Conservation (phyloP, 2,888 invertebrate genomes). For the Rhaphigaster nebulosa region DNA sequence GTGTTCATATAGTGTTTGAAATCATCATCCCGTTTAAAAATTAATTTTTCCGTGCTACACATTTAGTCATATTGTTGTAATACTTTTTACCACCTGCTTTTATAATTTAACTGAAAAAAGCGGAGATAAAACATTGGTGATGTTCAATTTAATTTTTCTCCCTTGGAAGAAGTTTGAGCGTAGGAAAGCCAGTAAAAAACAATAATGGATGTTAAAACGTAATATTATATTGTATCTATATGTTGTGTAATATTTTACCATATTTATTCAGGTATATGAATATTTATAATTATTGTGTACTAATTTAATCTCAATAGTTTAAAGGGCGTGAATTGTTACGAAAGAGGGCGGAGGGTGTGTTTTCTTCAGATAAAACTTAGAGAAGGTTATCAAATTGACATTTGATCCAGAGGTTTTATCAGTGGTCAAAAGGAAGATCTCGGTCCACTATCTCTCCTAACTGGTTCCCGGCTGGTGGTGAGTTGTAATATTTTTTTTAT, state of each 20-base stretch:
- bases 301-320: not conserved
- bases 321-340: not conserved
- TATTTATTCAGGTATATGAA: too few relatives aligned
- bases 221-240: too few relatives aligned
- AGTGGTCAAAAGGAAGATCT: not conserved
- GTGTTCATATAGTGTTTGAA: too few relatives aligned
- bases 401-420: conserved; percentile 44
- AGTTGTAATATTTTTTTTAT: not conserved
- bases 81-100: too few relatives aligned
- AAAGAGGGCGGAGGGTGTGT: conserved; percentile 16
- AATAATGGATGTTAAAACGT: not conserved
- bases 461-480: conserved; percentile 22
- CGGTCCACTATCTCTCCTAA: not conserved
- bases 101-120: too few relatives aligned
- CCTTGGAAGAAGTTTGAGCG: not conserved
- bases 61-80: too few relatives aligned
- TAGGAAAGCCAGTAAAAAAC: not conserved
- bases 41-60: too few relatives aligned
- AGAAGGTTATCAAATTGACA: conserved; percentile 42
- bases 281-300: not conserved
- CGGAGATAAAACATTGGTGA: not conserved
- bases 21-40: too few relatives aligned
- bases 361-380: conserved; percentile 34
- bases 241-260: too few relatives aligned
- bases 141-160: not conserved